These are phyloP conservation scores for Manis pentadactyla DNA, from an alignment of 2,797 vertebrate genomes.

Conservation along the genomic window DNA sequence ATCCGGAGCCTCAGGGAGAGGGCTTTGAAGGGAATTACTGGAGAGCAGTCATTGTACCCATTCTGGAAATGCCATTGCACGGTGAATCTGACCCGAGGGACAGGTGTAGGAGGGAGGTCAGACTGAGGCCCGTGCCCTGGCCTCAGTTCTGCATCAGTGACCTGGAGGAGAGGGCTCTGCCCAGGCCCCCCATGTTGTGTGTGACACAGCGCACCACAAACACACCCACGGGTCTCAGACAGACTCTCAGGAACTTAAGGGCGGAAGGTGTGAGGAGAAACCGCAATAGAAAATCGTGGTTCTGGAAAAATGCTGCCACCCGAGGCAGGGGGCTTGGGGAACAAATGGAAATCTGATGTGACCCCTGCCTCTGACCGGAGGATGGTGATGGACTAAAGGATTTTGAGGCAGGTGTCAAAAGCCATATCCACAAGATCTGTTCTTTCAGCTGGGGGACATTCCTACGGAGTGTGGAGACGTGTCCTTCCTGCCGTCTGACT, in stretches of 20 bases:
- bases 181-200: accelerated
- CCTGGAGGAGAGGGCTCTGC: background rate
- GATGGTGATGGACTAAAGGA: accelerated
- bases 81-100: background rate
- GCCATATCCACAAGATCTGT: background rate
- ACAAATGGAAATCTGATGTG: background rate
- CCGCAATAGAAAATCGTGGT: background rate
- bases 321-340: background rate
- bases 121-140: background rate
- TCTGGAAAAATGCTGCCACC: background rate
- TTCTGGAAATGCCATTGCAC: background rate
- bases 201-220: background rate
- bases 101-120: background rate
- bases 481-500: background rate
- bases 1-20: accelerated
- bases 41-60: too few relatives aligned
- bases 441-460: too few relatives aligned
- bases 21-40: background rate
- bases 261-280: background rate
- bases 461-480: too few relatives aligned
- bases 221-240: background rate
- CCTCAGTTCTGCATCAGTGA: background rate
- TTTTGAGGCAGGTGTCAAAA: background rate
- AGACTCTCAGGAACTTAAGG: accelerated
- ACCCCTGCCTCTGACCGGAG: background rate